phyloP scores from a whole-genome alignment of 2,888 invertebrate genomes.

The Icerya purchasi region DNA sequence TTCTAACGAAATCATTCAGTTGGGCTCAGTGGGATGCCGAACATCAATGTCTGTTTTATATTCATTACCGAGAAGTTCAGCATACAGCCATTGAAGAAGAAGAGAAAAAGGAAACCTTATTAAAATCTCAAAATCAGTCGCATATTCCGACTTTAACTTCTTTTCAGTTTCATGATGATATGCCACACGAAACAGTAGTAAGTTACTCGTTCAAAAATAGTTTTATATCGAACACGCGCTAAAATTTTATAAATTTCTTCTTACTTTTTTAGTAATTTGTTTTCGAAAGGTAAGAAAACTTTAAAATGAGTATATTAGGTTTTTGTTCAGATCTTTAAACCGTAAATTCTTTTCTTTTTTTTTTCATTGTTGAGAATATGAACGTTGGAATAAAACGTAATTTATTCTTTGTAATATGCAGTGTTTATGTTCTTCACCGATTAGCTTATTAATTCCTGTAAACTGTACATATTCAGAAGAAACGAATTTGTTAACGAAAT shows the following conservation, averaged over 20 bases:
- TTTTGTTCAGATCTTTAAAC: too few relatives aligned
- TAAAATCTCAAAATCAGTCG: slow-evolving; percentile 26
- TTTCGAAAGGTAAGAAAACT: too few relatives aligned
- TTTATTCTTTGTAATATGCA: too few relatives aligned
- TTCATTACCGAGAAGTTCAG: slow-evolving; percentile 41
- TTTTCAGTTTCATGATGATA: slow-evolving; percentile 63
- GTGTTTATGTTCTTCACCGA: too few relatives aligned
- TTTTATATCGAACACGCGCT: not conserved
- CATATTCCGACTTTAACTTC: slow-evolving; percentile 55
- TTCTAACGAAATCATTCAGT: slow-evolving; percentile 44
- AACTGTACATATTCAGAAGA: too few relatives aligned
- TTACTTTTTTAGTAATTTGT: not conserved
- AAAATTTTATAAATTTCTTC: not conserved
- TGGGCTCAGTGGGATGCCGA: slow-evolving; percentile 75
- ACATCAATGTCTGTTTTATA: slow-evolving; percentile 60
- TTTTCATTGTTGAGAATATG: too few relatives aligned
- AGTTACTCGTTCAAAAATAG: too few relatives aligned
- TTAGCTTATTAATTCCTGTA: too few relatives aligned
- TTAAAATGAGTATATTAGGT: too few relatives aligned
- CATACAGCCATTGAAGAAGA: slow-evolving; percentile 40
- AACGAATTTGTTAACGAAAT: too few relatives aligned
- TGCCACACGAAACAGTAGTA: slow-evolving; percentile 72
- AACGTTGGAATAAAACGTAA: too few relatives aligned
- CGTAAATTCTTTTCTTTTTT: too few relatives aligned
- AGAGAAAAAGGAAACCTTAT: slow-evolving; percentile 37